Percentiles rank a stretch among this genome's conserved stretches.
These are phyloP conservation scores for Phoeniculus purpureus DNA, from an alignment of 2,797 vertebrate genomes.

Conservation along the genomic window DNA sequence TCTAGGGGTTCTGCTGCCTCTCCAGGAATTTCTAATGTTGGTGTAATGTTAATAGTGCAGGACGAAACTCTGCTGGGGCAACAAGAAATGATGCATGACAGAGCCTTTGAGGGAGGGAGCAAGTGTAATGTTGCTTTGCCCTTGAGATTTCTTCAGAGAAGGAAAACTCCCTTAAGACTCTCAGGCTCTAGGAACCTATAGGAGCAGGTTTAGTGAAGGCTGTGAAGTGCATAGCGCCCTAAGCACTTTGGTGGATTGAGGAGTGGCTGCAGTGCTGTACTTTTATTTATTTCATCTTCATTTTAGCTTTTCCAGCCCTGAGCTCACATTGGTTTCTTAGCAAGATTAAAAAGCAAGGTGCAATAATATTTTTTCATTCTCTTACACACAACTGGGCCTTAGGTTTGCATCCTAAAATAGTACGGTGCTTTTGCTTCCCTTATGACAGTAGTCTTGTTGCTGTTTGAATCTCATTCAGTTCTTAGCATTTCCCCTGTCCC, in stretches of 20 bases:
- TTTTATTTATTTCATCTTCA: neutral
- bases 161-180: neutral
- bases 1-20: neutral
- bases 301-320: neutral
- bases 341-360: neutral
- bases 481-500: neutral
- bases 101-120: neutral
- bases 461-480: neutral
- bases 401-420: neutral
- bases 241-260: accelerated
- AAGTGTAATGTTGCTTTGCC: neutral
- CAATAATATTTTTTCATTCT: neutral
- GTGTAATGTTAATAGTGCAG: neutral
- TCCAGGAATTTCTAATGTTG: neutral
- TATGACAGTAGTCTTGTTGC: neutral
- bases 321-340: neutral
- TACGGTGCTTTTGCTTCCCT: neutral
- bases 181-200: neutral
- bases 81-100: neutral
- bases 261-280: neutral
- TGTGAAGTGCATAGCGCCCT: neutral
- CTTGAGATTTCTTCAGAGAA: neutral
- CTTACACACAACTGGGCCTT: neutral
- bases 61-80: neutral
- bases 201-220: neutral